Evolutionary conservation across 2,888 invertebrate genomes (phyloP).

Genomic region (Melieria picta): DNA sequence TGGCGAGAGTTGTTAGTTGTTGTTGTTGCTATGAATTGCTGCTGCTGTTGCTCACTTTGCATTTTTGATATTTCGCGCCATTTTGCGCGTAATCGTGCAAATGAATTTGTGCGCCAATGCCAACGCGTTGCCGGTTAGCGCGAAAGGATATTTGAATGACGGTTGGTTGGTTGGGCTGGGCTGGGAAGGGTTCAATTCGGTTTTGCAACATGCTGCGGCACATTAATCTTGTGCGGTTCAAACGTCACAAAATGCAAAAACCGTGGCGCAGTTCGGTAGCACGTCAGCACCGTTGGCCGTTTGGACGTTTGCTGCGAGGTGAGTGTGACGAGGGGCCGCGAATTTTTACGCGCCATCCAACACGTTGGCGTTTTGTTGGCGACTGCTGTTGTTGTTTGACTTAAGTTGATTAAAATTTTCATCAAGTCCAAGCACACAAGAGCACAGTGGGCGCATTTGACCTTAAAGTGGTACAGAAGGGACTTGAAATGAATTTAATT

Average conservation of each 20-base stretch:
- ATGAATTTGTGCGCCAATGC: background rate
- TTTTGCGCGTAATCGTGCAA: slow-evolving; percentile 22
- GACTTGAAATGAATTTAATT: too few species aligned
- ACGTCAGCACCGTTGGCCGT: too few species aligned
- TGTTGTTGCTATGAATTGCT: slow-evolving; percentile 10
- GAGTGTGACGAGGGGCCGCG: background rate
- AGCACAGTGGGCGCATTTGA: too few species aligned
- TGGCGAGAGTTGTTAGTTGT: background rate
- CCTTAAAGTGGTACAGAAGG: too few species aligned
- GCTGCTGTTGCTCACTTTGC: slow-evolving; percentile 20
- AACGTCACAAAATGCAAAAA: slow-evolving; percentile 25
- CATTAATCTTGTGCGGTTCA: slow-evolving; percentile 35
- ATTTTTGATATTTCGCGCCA: slow-evolving; percentile 25
- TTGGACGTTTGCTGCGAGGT: too few species aligned
- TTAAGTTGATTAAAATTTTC: slow-evolving; percentile 30
- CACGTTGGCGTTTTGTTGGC: slow-evolving; percentile 11
- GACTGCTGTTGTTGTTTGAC: slow-evolving; percentile 9
- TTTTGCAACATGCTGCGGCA: slow-evolving; percentile 32
- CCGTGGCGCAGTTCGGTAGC: too few species aligned
- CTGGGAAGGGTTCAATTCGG: background rate
- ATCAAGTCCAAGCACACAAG: slow-evolving; percentile 14
- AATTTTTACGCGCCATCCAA: slow-evolving; percentile 23
- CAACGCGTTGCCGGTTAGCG: background rate
- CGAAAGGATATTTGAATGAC: background rate
- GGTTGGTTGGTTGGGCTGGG: background rate